Evolutionary conservation across 2,113 vertebrate genomes (phyloP), one percentile per base, ranked within the genome.

Genomic region (Cheilinus undulatus): DNA sequence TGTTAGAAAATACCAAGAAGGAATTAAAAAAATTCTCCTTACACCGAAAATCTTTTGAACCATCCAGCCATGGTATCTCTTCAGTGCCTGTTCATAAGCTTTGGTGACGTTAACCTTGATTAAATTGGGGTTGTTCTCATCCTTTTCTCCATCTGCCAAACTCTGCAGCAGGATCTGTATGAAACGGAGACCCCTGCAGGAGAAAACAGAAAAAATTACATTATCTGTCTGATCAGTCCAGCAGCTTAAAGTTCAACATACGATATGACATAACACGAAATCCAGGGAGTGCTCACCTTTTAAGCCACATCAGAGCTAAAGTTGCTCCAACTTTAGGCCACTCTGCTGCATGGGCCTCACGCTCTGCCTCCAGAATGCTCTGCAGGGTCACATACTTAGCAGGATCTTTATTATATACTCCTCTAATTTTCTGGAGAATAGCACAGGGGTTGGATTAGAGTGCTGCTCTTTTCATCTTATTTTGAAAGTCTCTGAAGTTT

Each of bases 81-180:
- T 96, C 46, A 99, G 94, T 0, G 98, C 94, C 0, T 96, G 87
- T 58, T 99, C 96, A 0, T 99, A 99, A 20, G 98, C 98, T 77
- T 97, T 98, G 86, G 94, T 87, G 74, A 97, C 87, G 0, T 99
- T 99, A 57, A 99, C 94, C 0, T 93, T 93, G 77, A 99, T 98
- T 9, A 92, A 95, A 88, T 98, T 96, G 0, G 97, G 98, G 70
- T 98, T 95, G 73, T 94, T 94, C 67, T 96, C 95, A 0, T 99
- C 98, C 56, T 82, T 89, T 24, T 98, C 98, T 0, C 97, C 97
- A 0, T 99, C 97, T 0, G 92, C 96, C 74, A 99, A 93, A 92
- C 98, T 99, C 93, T 99, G 96, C 68, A 99, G 94, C 88, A 99
- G 80, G 59, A 98, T 88, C 92, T 98, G 96, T 70, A 99, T 97